Percentiles rank a stretch among this genome's conserved stretches.
phyloP scores from a whole-genome alignment of 2,888 invertebrate species.

The Geophilus truncorum region DNA sequence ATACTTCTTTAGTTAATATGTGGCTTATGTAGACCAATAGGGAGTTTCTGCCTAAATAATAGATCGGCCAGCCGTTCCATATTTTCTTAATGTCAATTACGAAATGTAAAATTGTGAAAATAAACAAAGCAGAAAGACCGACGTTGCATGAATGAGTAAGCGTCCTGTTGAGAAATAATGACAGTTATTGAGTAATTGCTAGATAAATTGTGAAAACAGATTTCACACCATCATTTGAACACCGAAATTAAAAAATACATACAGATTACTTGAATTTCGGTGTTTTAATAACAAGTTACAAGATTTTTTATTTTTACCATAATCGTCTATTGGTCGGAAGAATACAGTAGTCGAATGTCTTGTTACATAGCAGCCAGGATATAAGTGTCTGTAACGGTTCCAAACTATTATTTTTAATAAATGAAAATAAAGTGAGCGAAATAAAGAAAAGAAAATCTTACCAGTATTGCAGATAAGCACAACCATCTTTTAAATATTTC shows the following conservation, averaged over 20 bases:
- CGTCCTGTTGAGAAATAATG: too few relatives aligned
- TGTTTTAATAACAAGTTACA: background rate
- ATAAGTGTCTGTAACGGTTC: background rate
- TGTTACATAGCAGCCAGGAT: background rate
- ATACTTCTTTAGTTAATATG: background rate
- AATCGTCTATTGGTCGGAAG: background rate
- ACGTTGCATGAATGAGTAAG: background rate
- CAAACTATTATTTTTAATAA: background rate
- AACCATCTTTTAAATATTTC: background rate
- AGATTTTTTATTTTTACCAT: background rate
- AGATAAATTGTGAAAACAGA: too few relatives aligned
- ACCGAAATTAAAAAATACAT: background rate
- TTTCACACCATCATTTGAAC: too few relatives aligned
- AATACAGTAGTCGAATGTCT: background rate
- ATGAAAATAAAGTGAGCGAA: background rate
- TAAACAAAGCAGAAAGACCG: background rate
- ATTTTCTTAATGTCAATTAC: background rate
- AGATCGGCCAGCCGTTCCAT: background rate
- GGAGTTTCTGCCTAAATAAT: background rate
- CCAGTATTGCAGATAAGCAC: background rate
- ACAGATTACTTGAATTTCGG: too few relatives aligned
- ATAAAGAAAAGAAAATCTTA: background rate
- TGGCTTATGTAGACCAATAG: background rate
- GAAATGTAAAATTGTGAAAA: background rate
- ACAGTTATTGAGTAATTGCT: too few relatives aligned